Conservation (phyloP, 2,797 vertebrate genomes). For the Odontamblyopus rebecca region DNA sequence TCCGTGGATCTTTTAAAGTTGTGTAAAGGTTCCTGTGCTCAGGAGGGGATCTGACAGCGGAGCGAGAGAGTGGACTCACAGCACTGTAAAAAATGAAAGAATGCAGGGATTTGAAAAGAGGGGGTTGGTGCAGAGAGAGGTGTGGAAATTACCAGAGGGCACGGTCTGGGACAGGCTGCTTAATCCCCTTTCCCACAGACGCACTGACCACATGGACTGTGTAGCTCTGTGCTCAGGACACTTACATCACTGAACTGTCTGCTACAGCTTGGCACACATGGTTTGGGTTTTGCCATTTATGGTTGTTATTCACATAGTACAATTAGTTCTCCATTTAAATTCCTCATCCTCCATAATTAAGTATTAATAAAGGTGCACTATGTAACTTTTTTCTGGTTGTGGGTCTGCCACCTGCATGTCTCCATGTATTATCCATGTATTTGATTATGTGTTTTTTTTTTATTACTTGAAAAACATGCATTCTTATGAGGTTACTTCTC, state of each 20-base stretch:
- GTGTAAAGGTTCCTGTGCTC: neutral
- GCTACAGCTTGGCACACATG: neutral
- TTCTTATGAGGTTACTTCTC: no score
- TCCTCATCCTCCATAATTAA: neutral
- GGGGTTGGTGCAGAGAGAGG: slow-evolving; percentile 36
- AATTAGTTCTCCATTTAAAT: neutral
- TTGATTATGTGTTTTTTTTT: neutral
- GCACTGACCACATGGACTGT: slow-evolving; percentile 24
- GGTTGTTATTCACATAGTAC: neutral
- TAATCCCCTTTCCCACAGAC: slow-evolving; percentile 65
- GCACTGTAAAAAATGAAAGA: slow-evolving; percentile 71
- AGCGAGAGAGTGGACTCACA: slow-evolving; percentile 39
- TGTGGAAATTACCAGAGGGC: slow-evolving; percentile 57
- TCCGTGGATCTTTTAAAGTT: slow-evolving; percentile 4
- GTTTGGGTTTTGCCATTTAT: neutral
- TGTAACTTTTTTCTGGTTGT: neutral
- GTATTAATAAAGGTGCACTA: neutral
- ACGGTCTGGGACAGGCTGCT: slow-evolving; percentile 45
- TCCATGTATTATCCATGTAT: neutral
- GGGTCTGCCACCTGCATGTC: neutral
- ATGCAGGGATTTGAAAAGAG: slow-evolving; percentile 69
- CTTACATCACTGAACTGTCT: neutral
- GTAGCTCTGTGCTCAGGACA: slow-evolving; percentile 6
- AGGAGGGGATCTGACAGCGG: slow-evolving; percentile 30
- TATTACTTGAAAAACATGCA: no score